Conservation (phyloP, 2,113 vertebrate species). For the Empidonax traillii region DNA sequence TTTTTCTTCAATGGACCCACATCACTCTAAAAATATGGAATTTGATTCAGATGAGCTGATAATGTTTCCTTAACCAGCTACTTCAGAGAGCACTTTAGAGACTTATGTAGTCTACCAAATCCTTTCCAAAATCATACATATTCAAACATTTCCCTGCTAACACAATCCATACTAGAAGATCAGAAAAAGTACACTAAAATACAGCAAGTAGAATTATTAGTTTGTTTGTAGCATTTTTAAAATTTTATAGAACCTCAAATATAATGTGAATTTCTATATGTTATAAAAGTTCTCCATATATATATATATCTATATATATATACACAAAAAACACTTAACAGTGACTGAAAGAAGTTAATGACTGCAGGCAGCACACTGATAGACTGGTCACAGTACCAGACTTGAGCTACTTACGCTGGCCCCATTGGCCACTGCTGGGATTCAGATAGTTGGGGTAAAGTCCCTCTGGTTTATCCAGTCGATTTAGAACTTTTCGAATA, state of each 20-base stretch:
- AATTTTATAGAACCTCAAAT: neutral
- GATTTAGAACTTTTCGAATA: conserved; percentile 91
- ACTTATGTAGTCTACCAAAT: neutral
- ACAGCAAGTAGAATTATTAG: neutral
- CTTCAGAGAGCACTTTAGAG: neutral
- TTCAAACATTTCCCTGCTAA: neutral
- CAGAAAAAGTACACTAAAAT: neutral
- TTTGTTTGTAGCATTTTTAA: neutral
- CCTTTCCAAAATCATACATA: neutral
- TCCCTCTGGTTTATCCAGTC: conserved; percentile 94
- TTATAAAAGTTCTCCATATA: neutral
- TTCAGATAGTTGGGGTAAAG: conserved; percentile 98
- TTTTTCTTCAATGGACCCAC: neutral
- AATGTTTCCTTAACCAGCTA: neutral
- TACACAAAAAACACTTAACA: fast-evolving
- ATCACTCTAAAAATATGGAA: neutral
- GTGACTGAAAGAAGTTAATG: neutral
- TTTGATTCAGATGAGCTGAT: neutral
- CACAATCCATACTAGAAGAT: neutral
- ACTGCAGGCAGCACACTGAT: neutral
- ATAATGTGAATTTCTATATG: neutral
- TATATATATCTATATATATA: neutral
- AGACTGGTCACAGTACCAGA: neutral
- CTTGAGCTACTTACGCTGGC: conserved; percentile 89
- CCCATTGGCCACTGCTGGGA: conserved; percentile 98